A percentile compares a stretch with the other conserved stretches of the same genome.
phyloP scores from a whole-genome alignment of 2,797 vertebrate species.

The Acrossocheilus wenchowensis region DNA sequence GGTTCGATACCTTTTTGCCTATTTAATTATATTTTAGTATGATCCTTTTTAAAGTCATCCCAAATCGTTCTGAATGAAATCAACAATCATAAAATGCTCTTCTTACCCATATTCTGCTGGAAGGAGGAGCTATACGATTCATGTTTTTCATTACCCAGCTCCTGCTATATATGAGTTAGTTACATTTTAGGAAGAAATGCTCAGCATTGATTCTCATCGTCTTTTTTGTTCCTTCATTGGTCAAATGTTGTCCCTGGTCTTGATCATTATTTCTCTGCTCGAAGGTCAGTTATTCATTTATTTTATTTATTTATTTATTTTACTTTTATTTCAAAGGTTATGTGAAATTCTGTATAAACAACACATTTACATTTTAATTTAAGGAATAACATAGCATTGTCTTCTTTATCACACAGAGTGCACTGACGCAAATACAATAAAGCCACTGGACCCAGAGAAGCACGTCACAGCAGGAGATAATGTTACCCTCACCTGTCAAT shows the following conservation, averaged over 20 bases:
- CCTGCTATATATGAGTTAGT: background rate
- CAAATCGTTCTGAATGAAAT: background rate
- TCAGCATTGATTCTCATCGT: background rate
- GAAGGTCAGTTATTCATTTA: background rate
- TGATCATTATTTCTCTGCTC: background rate
- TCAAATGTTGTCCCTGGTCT: background rate
- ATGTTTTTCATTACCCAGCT: background rate
- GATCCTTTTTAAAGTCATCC: background rate
- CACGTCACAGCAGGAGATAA: background rate
- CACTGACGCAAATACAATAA: background rate
- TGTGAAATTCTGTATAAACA: too few relatives aligned
- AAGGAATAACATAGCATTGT: background rate
- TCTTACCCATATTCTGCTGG: background rate
- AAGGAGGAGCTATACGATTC: background rate
- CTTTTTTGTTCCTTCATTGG: background rate
- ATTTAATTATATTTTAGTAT: background rate
- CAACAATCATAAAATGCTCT: background rate
- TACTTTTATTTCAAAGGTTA: background rate
- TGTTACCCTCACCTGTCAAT: constrained; percentile 29
- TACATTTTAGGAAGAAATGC: background rate
- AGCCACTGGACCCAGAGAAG: background rate
- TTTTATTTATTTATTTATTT: too few relatives aligned
- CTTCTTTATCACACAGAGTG: background rate
- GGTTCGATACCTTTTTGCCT: background rate
- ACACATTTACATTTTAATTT: background rate